Evolutionary conservation across 2,113 vertebrate genomes (phyloP), one percentile per base, ranked within the genome.

Genomic region (Sterrhoptilus dennistouni): DNA sequence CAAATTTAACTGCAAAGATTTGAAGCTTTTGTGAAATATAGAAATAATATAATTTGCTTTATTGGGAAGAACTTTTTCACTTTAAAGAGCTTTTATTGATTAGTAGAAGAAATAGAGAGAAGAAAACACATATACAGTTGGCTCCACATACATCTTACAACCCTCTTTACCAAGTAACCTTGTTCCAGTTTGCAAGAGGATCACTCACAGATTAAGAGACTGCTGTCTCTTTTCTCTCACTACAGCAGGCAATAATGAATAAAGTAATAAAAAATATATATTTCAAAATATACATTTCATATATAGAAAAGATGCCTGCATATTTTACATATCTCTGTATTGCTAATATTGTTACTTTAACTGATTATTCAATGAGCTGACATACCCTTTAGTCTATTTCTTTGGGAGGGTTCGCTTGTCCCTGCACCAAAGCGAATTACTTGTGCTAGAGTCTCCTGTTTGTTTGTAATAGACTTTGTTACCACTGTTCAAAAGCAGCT

Each of bases 41-140:
- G 68, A 92, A 96, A 96, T 76, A 92, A 92, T 96, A 61, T 81
- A 29, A 90, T 93, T 95, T 96, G 47, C 56, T 75, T 96, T 94
- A 84, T 75, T 92, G 52, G 44, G 54, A 95, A 80, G 29, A 83
- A 91, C 56, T 87, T 89, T 89, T 95, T 85, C 63, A 50, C 54
- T 93, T 91, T 74, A 91, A 95, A 92, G 53, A 89, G 60, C 47
- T 90, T 88, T 74, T 81, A 94, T 89, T 91, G 96, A 90, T 92
- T 71, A 60, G 14, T 45, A 59, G 75, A 74, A 83, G 50, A 91
- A 85, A 83, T 31, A 72, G 13, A 86, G 25, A 65, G 56, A 82
- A 59, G 31, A 77, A 83, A 90, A 60, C 38, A 17, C 22, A 44
- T 31, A 28, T 47, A 24, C 21, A 47, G 16, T 38, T 60, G 78